These are phyloP conservation scores for Imbricaverruca yamaguchii DNA, from an alignment of 2,888 invertebrate species.

Conservation along the genomic window DNA sequence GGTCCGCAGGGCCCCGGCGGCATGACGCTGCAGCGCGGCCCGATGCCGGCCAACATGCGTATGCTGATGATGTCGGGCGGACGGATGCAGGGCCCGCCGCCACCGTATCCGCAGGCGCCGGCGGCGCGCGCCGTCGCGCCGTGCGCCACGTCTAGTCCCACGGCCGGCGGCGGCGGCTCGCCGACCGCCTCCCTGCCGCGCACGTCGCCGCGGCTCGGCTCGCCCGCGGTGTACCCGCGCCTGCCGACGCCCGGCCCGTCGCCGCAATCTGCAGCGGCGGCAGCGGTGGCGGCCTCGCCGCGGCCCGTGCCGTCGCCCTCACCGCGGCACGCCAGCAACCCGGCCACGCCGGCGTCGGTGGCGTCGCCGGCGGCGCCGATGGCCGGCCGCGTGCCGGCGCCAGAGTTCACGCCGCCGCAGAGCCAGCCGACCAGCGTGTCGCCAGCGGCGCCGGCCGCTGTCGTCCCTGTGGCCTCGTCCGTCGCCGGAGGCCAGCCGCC, in stretches of 20 bases:
- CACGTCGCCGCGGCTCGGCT: constrained; percentile 50
- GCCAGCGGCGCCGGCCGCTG: not conserved
- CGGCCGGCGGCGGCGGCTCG: constrained; percentile 35
- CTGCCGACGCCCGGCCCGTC: constrained; percentile 36
- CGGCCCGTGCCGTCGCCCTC: constrained; percentile 31
- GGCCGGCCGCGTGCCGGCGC: constrained; percentile 14
- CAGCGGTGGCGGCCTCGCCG: constrained; percentile 29
- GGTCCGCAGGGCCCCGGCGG: no score
- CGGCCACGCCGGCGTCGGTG: constrained; percentile 58
- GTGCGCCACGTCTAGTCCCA: constrained; percentile 60
- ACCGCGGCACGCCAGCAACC: constrained; percentile 55
- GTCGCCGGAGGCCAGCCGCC: no score
- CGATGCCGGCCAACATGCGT: constrained; percentile 32
- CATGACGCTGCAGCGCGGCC: constrained; percentile 20
- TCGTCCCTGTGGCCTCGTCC: not conserved
- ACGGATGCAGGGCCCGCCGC: constrained; percentile 61
- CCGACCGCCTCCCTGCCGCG: constrained; percentile 29
- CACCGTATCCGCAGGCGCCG: constrained; percentile 65
- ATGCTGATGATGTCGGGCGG: constrained; percentile 31
- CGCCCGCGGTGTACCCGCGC: constrained; percentile 61
- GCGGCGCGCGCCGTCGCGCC: constrained; percentile 61
- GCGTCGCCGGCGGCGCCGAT: not conserved
- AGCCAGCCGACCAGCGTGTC: constrained; percentile 10
- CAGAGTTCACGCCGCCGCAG: constrained; percentile 20
- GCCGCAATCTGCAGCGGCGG: not conserved